Evolutionary conservation across 2,797 vertebrate species (phyloP).

Genomic region (Neostethus bicornis): DNA sequence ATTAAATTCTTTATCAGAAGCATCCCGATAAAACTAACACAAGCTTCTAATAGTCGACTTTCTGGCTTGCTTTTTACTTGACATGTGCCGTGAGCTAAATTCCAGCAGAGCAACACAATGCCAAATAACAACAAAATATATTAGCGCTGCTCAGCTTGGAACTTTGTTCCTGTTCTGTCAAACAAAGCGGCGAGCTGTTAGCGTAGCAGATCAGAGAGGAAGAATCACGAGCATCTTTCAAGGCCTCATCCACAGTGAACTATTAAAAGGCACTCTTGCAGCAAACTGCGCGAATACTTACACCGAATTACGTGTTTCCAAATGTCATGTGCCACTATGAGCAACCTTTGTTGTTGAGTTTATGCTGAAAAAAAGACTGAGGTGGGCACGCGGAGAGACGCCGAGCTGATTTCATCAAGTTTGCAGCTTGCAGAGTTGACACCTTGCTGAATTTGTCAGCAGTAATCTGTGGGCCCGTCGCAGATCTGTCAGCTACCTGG

Average conservation of each 20-base stretch:
- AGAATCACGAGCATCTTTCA: constrained; percentile 17
- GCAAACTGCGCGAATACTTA: constrained; percentile 8
- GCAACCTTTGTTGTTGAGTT: constrained; percentile 88
- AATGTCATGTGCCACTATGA: constrained; percentile 83
- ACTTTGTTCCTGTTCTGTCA: constrained; percentile 79
- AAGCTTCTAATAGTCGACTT: constrained; percentile 47
- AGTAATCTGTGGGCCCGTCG: constrained; percentile 99
- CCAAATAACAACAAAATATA: constrained; percentile 67
- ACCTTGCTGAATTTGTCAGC: constrained; percentile 99
- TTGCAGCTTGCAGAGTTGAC: constrained; percentile 93
- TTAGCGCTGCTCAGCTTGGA: constrained; percentile 34
- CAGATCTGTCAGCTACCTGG: constrained; percentile 99
- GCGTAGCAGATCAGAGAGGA: constrained; percentile 37
- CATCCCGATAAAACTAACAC: constrained; percentile 61
- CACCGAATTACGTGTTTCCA: constrained; percentile 73
- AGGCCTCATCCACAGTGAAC: background rate
- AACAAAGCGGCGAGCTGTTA: constrained; percentile 65
- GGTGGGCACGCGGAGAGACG: constrained; percentile 87
- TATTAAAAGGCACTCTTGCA: constrained; percentile 1
- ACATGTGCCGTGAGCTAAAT: constrained; percentile 55
- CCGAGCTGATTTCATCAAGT: constrained; percentile 98
- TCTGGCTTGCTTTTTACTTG: constrained; percentile 38
- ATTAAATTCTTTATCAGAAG: constrained; percentile 68
- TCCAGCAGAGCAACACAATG: constrained; percentile 55
- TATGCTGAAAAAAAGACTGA: constrained; percentile 74